Conservation (phyloP, 2,797 vertebrate species). For the Aplochiton taeniatus region DNA sequence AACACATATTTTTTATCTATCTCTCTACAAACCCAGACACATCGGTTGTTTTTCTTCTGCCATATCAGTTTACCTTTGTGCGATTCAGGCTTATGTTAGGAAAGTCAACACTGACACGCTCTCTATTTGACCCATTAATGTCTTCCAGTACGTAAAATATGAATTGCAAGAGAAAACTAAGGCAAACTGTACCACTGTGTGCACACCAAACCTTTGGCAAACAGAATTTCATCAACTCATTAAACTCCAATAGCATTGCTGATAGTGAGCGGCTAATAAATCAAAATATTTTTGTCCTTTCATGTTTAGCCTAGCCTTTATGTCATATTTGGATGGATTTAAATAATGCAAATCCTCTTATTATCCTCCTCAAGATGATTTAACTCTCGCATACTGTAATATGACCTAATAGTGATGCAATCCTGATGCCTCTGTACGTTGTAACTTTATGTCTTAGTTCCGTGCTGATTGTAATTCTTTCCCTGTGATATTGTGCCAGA, state of each 20-base stretch:
- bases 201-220: conserved; percentile 47
- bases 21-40: conserved; percentile 19
- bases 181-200: conserved; percentile 13
- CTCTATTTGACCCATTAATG: conserved; percentile 52
- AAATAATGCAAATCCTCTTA: not conserved
- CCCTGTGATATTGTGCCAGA: conserved; percentile 37
- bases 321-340: too few relatives aligned
- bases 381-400: not conserved
- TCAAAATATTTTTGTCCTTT: not conserved
- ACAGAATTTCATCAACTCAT: conserved; percentile 30
- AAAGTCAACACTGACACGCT: not conserved
- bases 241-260: not conserved
- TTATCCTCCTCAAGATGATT: not conserved
- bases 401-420: conserved; percentile 21
- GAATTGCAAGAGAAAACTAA: conserved; percentile 42
- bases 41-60: not conserved
- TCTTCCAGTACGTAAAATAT: conserved; percentile 61
- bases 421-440: conserved; percentile 26
- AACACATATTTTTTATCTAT: conserved; percentile 20
- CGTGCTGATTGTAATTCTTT: conserved; percentile 35
- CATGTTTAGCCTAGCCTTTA: too few relatives aligned
- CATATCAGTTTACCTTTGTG: not conserved
- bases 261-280: not conserved
- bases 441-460: conserved; percentile 28
- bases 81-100: not conserved